A percentile compares a stretch with the other conserved stretches of the same genome.
Conservation (phyloP, 2,888 invertebrate genomes). For the Aradus depressus region DNA sequence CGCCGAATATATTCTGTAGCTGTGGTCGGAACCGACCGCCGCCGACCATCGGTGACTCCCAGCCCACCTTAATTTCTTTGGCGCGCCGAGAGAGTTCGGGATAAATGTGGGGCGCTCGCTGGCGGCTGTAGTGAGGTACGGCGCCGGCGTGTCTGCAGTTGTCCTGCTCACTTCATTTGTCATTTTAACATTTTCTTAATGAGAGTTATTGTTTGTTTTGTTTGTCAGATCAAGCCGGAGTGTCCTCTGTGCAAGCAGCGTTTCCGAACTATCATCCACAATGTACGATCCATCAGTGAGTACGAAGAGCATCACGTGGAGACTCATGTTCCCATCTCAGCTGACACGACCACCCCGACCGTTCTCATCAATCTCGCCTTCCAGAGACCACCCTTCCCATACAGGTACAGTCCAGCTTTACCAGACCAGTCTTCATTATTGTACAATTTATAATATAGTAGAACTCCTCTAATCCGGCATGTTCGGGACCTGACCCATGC, state of each 20-base stretch:
- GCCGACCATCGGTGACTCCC: too few relatives aligned
- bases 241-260: slow-evolving; percentile 90
- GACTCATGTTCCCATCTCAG: neutral
- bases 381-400: slow-evolving; percentile 12
- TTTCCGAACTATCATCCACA: slow-evolving; percentile 85
- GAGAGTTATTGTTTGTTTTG: slow-evolving; percentile 23
- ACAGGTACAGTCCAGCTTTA: slow-evolving; percentile 10
- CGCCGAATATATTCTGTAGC: too few relatives aligned
- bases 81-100: too few relatives aligned
- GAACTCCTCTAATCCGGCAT: too few relatives aligned
- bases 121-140: too few relatives aligned
- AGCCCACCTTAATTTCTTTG: too few relatives aligned
- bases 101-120: too few relatives aligned
- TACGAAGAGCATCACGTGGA: slow-evolving; percentile 66
- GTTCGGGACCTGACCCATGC: too few relatives aligned
- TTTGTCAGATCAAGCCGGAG: slow-evolving; percentile 67
- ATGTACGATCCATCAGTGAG: slow-evolving; percentile 74
- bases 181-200: slow-evolving; percentile 17
- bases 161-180: neutral
- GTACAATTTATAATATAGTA: too few relatives aligned
- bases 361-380: slow-evolving; percentile 21
- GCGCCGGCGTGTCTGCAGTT: too few relatives aligned
- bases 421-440: too few relatives aligned
- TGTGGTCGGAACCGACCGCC: too few relatives aligned
- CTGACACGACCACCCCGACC: neutral